Percentiles rank a stretch among this genome's conserved stretches.
These are phyloP conservation scores for Cyanoramphus novaezelandiae DNA, from an alignment of 2,113 vertebrate genomes.

Conservation along the genomic window DNA sequence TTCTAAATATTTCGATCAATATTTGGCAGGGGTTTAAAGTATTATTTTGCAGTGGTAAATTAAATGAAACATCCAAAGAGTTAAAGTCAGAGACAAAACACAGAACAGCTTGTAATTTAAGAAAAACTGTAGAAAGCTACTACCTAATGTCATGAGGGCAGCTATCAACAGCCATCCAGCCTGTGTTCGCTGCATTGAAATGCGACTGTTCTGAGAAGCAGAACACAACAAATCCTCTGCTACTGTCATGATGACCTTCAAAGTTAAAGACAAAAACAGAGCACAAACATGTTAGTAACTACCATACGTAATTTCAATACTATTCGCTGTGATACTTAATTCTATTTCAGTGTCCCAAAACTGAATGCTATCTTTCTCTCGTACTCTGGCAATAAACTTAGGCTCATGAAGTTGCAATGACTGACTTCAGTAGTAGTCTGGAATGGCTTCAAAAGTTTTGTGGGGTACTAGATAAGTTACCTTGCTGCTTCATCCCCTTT, in stretches of 20 bases:
- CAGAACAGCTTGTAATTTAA: neutral
- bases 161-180: conserved; percentile 89
- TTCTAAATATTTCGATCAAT: neutral
- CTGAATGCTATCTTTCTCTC: neutral
- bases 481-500: neutral
- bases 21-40: fast-evolving
- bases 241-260: conserved; percentile 84
- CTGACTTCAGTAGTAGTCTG: neutral
- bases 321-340: neutral
- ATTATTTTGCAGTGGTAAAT: neutral
- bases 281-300: neutral
- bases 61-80: neutral
- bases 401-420: neutral
- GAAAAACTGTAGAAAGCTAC: neutral
- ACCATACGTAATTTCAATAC: neutral
- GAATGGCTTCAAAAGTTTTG: neutral
- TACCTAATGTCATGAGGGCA: conserved; percentile 89
- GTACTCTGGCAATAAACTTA: neutral
- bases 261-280: conserved; percentile 11
- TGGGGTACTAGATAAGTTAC: neutral
- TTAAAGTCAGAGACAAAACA: neutral
- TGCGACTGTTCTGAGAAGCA: conserved; percentile 87
- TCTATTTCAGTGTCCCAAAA: neutral
- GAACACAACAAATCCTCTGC: conserved; percentile 91
- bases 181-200: conserved; percentile 88